Evolutionary conservation across 2,888 invertebrate species (phyloP), one percentile per base, ranked within the genome.

Genomic region (Aricia artaxerxes): DNA sequence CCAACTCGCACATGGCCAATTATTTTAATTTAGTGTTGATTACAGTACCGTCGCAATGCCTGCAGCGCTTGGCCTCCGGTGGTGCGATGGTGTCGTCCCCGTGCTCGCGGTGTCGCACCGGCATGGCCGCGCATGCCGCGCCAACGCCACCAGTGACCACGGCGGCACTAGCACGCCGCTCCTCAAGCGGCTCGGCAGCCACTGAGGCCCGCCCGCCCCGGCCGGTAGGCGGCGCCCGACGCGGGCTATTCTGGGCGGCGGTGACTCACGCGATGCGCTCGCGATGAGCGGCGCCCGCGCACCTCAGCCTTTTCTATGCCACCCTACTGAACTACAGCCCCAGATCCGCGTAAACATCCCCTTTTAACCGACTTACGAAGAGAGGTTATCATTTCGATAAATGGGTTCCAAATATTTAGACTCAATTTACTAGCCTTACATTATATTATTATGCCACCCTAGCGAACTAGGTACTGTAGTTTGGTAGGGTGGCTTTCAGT

Each of bases 11-110:
- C 9, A 2, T 2, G 9, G 49, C 49, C 49, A 2, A 9, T 44
- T 9, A 9, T 49, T 49, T 49, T 35, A 38, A 60, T 61, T 38
- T 44, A 60, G 24, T 57, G 69, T 61, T 78, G n/a, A 31, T 80
- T 83, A 89, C 87, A 89, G 88, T 96, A 97, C 97, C 97, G 97
- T 97, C 97, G 97, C 97, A 97, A 95, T 97, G 97, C 96, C 97
- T 97, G 97, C 97, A 97, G 96, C 97, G 97, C 95, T 97, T 97
- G 95, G 97, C 97, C 96, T 97, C 97, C 95, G 97, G 97, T 88
- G 93, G 91, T 88, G 94, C 94, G 92, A 93, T 57, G 57, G 57
- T 90, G 89, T 94, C 94, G 90, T 94, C 94, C 92, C 94, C 93
- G 92, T 92, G 92, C 90, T 93, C 93, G 93, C 94, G 94, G 88